A percentile compares a stretch with the other conserved stretches of the same genome.
These are phyloP conservation scores for Furnarius figulus DNA, from an alignment of 2,113 vertebrate species.

Conservation along the genomic window DNA sequence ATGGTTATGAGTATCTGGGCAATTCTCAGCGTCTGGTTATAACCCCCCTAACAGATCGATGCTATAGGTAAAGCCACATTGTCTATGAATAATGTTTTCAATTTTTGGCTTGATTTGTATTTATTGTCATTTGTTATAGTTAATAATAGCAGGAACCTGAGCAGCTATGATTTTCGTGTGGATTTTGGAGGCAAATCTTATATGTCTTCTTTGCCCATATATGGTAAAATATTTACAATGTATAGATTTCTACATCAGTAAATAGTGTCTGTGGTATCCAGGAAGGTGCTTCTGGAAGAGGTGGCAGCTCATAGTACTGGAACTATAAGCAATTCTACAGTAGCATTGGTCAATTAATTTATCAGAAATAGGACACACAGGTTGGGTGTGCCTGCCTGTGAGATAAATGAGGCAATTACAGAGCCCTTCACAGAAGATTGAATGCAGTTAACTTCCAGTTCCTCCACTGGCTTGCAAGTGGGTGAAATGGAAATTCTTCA, in stretches of 20 bases:
- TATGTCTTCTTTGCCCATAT: not conserved
- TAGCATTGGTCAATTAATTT: not conserved
- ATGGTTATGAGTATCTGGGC: conserved; percentile 94
- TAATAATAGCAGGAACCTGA: not conserved
- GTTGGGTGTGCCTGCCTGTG: not conserved
- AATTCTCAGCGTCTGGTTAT: conserved; percentile 91
- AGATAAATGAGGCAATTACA: not conserved
- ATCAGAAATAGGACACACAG: not conserved
- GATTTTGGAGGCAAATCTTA: not conserved
- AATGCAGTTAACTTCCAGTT: not conserved
- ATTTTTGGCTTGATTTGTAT: not conserved
- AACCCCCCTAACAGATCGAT: conserved; percentile 91
- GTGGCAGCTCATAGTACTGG: not conserved
- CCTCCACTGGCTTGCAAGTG: not conserved
- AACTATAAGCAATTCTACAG: not conserved
- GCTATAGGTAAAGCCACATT: conserved; percentile 82
- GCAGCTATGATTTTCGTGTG: not conserved
- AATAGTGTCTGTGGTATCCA: not conserved
- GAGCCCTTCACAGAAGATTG: not conserved
- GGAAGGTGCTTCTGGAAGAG: not conserved
- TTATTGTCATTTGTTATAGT: not conserved
- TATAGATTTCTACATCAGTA: not conserved
- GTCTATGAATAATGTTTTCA: not conserved
- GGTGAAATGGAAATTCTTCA: not conserved
- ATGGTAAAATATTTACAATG: not conserved